Evolutionary conservation across 1,140 invertebrate genomes (phyloP).

Genomic region (Cotesia glomerata): DNA sequence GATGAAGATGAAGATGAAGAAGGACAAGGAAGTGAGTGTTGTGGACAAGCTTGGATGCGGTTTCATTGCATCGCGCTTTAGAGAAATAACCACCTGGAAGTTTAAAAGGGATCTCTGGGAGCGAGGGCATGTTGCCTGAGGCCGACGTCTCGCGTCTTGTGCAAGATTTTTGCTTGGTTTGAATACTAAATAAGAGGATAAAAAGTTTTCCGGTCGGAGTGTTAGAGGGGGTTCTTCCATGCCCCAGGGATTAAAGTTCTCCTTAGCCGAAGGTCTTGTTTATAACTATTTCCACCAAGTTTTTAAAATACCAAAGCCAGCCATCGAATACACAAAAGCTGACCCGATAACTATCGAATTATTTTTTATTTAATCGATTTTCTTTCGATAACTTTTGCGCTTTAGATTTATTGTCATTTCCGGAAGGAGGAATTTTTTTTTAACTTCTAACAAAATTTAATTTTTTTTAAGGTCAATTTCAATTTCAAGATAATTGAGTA

Average conservation of each 20-base stretch:
- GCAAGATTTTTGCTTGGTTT: slow-evolving; percentile 31
- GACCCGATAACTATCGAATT: no score
- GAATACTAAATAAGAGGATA: slow-evolving; percentile 33
- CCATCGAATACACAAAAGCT: not conserved
- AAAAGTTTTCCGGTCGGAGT: slow-evolving; percentile 28
- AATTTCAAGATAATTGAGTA: no score
- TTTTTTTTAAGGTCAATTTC: no score
- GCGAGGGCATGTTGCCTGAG: not conserved
- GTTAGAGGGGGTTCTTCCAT: slow-evolving; percentile 1
- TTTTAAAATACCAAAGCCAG: not conserved
- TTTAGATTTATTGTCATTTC: not conserved
- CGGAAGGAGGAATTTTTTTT: no score
- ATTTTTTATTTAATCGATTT: not conserved
- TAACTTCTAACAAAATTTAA: no score
- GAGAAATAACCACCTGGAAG: not conserved
- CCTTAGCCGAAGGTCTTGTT: slow-evolving; percentile 20
- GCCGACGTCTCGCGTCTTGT: not conserved
- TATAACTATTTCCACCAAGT: slow-evolving; percentile 21
- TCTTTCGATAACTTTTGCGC: not conserved
- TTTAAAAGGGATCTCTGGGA: slow-evolving; percentile 14
- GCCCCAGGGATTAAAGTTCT: slow-evolving; percentile 32
- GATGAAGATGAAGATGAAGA: not conserved
- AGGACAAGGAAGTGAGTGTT: not conserved
- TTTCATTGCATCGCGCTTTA: no score
- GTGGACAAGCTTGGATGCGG: not conserved